Evolutionary conservation across 2,797 vertebrate species (phyloP), one percentile per base, ranked within the genome.

Genomic region (Ataeniobius toweri): DNA sequence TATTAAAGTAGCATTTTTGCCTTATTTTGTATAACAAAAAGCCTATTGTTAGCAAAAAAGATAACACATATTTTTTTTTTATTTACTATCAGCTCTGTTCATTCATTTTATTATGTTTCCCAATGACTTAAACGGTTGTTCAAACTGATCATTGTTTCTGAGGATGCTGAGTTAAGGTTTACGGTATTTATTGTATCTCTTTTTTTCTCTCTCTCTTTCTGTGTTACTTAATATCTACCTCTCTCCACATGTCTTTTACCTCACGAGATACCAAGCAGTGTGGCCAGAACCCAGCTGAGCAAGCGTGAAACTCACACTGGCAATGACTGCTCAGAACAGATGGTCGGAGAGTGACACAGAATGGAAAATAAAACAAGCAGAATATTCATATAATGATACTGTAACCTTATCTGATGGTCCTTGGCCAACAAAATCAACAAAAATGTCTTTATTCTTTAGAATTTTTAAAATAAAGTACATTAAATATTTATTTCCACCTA

Each of bases 251-350:
- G 72, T 76, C 83, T 78, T 72, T 74, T 67, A 68, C 67, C 75
- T 86, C 87, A 81, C 87, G 84, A 84, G 79, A 83, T 75, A 73
- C 55, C 53, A 50, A 71, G 79, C 76, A 71, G 58, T 22, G 28
- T 16, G 63, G 76, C 83, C 83, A 87, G 84, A 80, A 77, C 73
- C 77, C 87, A 81, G 80, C 82, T 63, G 70, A 80, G 84, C 77
- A 36, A 78, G 83, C 83, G 88, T 88, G 88, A 89, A 89, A 82
- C 73, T 81, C 83, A 78, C 85, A 83, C 76, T 86, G 81, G 87
- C 86, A 80, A 78, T 55, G 55, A 78, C 81, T 63, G 50, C 50
- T 55, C 39, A 28, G 79, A 78, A 88, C 86, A 91, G 89, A 89
- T 88, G 88, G 90, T 84, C 82, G 58, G 48, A 77, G 80, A 76